Conservation (phyloP, 2,888 invertebrate species). For the Dascillus cervinus region DNA sequence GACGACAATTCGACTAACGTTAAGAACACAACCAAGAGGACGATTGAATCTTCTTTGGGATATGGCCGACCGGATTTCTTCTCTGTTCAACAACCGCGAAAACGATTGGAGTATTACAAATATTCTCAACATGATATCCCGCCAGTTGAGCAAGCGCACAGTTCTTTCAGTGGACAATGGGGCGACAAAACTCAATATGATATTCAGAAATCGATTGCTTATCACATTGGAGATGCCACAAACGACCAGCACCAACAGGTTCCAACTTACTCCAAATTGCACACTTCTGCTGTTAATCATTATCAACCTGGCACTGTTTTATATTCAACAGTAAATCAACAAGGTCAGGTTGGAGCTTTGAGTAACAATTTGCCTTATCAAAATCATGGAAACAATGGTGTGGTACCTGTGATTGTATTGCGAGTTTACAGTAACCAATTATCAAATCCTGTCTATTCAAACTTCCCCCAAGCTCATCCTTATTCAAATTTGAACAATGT, state of each 20-base stretch:
- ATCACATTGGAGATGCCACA: conserved; percentile 22
- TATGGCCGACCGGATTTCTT: no score
- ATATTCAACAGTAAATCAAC: conserved; percentile 32
- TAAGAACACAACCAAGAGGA: conserved; percentile 53
- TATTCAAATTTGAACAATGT: conserved; percentile 48
- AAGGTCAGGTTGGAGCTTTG: conserved; percentile 45
- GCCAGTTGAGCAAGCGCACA: conserved; percentile 20
- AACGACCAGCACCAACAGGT: conserved; percentile 1
- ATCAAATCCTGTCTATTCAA: conserved; percentile 48
- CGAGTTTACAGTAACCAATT: conserved; percentile 52
- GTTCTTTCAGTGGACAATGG: no score
- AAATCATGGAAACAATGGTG: conserved; percentile 36
- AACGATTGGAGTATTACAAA: conserved; percentile 38
- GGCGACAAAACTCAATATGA: conserved; percentile 13
- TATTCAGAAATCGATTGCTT: conserved; percentile 28
- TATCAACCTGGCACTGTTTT: conserved; percentile 31
- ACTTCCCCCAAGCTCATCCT: conserved; percentile 49
- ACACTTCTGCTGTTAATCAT: conserved; percentile 1
- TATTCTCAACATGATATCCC: conserved; percentile 62
- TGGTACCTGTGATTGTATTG: conserved; percentile 52
- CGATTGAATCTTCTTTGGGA: conserved; percentile 65
- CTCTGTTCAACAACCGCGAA: conserved; percentile 47
- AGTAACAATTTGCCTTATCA: conserved; percentile 45
- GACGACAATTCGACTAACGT: conserved; percentile 38
- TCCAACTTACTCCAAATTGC: background rate